Percentiles rank a stretch among this genome's conserved stretches.
phyloP scores from a whole-genome alignment of 1,140 invertebrate species.

The Neodiprion virginianus region DNA sequence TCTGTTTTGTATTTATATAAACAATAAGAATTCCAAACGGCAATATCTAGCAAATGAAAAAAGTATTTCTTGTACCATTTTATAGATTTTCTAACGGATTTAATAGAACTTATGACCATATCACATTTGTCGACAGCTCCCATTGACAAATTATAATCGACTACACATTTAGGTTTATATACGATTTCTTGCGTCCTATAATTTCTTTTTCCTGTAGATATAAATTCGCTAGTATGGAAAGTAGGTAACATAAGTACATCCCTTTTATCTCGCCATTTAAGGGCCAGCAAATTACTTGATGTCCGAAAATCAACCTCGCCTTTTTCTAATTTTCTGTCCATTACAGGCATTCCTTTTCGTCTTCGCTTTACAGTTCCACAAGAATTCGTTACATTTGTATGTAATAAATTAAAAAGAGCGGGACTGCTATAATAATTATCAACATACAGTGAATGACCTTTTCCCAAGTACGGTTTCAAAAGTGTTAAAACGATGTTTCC shows the following conservation, averaged over 20 bases:
- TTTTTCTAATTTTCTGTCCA: constrained; percentile 37
- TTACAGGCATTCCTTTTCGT: constrained; percentile 40
- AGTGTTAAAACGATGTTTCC: constrained; percentile 46
- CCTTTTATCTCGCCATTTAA: too few relatives aligned
- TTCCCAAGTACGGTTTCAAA: constrained; percentile 38
- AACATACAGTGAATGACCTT: constrained; percentile 45
- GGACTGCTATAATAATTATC: constrained; percentile 56
- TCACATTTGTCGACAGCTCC: constrained; percentile 47
- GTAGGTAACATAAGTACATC: constrained; percentile 25
- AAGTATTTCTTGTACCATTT: constrained; percentile 54
- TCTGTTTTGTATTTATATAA: constrained; percentile 24
- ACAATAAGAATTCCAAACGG: constrained; percentile 27
- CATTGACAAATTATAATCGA: constrained; percentile 52
- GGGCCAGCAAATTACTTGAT: constrained; percentile 34
- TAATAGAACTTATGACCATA: constrained; percentile 43
- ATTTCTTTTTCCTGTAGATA: too few relatives aligned
- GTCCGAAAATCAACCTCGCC: constrained; percentile 33
- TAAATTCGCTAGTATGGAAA: constrained; percentile 22
- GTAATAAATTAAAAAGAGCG: constrained; percentile 37
- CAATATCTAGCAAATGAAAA: constrained; percentile 41
- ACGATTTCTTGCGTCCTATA: not conserved
- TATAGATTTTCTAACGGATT: constrained; percentile 42
- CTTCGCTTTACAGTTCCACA: constrained; percentile 44
- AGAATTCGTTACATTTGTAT: constrained; percentile 39
- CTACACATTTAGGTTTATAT: constrained; percentile 46